These are phyloP conservation scores for Stigmatopora argus DNA, from an alignment of 2,113 vertebrate genomes.

Conservation along the genomic window DNA sequence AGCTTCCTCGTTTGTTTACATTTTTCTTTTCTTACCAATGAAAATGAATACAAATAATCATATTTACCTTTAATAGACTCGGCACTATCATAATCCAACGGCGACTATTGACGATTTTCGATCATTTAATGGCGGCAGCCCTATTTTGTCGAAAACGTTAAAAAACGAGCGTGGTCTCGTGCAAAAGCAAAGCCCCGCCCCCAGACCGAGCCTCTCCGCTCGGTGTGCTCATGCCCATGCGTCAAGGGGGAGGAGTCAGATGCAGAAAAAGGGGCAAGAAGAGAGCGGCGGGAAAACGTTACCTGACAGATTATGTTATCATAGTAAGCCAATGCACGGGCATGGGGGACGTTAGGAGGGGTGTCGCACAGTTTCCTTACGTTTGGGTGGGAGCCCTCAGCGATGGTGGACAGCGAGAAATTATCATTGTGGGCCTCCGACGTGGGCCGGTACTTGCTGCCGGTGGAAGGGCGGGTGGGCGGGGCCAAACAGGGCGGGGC, in stretches of 20 bases:
- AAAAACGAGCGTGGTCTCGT: not conserved
- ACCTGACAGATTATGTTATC: constrained; percentile 84
- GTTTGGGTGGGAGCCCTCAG: constrained; percentile 97
- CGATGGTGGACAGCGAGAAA: constrained; percentile 99
- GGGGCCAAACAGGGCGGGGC: constrained; percentile 33
- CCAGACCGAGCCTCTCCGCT: constrained; percentile 28
- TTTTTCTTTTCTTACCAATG: no score
- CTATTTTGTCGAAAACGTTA: no score
- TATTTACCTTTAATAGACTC: no score
- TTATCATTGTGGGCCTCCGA: constrained; percentile 98
- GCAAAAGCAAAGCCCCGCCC: constrained; percentile 7
- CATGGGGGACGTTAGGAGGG: constrained; percentile 77
- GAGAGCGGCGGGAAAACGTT: constrained; percentile 75
- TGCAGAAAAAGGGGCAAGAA: constrained; percentile 53
- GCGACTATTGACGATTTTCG: no score
- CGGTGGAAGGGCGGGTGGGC: not conserved
- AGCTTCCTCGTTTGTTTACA: no score
- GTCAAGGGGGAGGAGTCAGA: constrained; percentile 35
- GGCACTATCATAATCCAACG: no score
- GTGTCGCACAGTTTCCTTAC: constrained; percentile 87
- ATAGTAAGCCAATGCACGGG: constrained; percentile 77
- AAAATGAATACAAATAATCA: no score
- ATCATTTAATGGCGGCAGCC: no score
- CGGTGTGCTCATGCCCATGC: constrained; percentile 65
- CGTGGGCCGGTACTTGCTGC: constrained; percentile 88